Evolutionary conservation across 2,888 invertebrate species (phyloP).

Genomic region (Eupithecia tripunctaria): DNA sequence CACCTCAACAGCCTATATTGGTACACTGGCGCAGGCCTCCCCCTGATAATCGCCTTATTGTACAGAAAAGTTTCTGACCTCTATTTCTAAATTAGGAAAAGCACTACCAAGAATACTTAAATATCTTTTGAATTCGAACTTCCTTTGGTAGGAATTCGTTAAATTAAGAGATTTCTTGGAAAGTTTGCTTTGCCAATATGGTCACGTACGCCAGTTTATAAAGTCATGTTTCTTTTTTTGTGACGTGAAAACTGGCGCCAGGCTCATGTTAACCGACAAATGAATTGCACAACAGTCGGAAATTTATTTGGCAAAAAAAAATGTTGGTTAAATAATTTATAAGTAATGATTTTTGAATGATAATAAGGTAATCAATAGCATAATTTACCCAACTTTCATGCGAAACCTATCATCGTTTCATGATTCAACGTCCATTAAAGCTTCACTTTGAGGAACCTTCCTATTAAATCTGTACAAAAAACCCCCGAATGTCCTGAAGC

Average conservation of each 20-base stretch:
- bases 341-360: background rate
- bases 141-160: constrained; percentile 1
- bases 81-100: background rate
- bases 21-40: too few relatives aligned
- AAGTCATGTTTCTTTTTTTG: constrained; percentile 9
- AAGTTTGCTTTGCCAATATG: constrained; percentile 6
- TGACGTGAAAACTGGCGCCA: constrained; percentile 5
- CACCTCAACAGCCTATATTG: too few relatives aligned
- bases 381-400: background rate
- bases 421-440: background rate
- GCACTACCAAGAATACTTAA: background rate
- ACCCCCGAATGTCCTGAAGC: background rate
- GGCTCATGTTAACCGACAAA: constrained; percentile 10
- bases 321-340: background rate
- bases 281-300: background rate
- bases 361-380: background rate
- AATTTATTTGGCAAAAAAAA: background rate
- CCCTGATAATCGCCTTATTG: too few relatives aligned
- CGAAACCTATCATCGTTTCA: background rate
- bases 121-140: background rate
- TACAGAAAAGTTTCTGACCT: too few relatives aligned
- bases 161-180: constrained; percentile 15
- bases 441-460: background rate
- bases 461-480: background rate
- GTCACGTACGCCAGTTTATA: constrained; percentile 12